Base-by-base conservation (phyloP, 2,113 vertebrate species). In the Cygnus buccinator region DNA sequence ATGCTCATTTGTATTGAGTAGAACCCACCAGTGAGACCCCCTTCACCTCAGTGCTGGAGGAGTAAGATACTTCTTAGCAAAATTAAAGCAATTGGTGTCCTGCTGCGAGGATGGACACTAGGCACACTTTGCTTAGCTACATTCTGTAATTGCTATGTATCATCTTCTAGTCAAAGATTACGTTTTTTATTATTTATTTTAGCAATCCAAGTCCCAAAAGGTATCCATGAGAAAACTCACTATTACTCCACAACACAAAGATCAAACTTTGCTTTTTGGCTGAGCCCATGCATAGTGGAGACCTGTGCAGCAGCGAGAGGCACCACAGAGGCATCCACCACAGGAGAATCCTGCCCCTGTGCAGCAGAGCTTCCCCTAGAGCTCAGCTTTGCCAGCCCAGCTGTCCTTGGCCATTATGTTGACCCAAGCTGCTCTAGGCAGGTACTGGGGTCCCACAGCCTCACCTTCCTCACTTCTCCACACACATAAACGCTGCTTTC, bases 291-390 rank as follows among this genome's bases (percentile, higher is more conserved):
- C 0, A 0, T 23, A 80, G 66, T 33, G 48, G 33, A 52, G 54
- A 41, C 21, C 13, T 16, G 21, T 8, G 23, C 35, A 76, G 61
- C 1, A 1, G n/a, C 0, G 1, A 58, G 18, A 89, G 10, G 29
- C 15, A 35, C 1, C 18, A 29, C 37, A 43, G 61, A 74, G 33
- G 25, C 10, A 59, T 22, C 33, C 48, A 3, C 10, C 0, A 1
- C 12, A 4, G 4, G 10, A 3, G 3, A 89, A 54, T 59, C 20
- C 23, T 19, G 11, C 9, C 54, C n/a, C 44, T 57, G 31, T 0
- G 0, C 21, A 57, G 29, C 29, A 84, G 33, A n/a, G 31, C 29
- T 71, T 67, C 43, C 80, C 46, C 52, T 41, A 28, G 19, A 74
- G 55, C 55, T 93, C 55, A 58, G 50, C 46, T 84, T 79, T 86